These are phyloP conservation scores for Perca fluviatilis DNA, from an alignment of 2,113 vertebrate genomes.

Conservation along the genomic window DNA sequence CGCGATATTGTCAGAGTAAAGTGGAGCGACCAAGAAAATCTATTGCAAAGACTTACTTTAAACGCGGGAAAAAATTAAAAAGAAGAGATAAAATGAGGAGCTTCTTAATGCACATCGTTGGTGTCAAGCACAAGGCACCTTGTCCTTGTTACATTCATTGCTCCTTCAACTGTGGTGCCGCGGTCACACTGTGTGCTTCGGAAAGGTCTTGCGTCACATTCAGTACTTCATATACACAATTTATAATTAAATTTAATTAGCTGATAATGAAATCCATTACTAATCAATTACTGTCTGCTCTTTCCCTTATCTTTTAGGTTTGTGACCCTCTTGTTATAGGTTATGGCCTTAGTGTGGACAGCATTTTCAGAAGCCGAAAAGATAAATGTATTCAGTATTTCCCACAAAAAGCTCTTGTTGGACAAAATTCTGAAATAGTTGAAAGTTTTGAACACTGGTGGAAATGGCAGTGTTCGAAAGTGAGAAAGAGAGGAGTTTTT, in stretches of 20 bases:
- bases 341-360: neutral
- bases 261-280: neutral
- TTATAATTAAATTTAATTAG: too few relatives aligned
- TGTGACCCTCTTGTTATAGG: neutral
- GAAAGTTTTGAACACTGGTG: neutral
- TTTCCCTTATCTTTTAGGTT: neutral
- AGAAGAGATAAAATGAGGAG: neutral
- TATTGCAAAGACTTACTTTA: neutral
- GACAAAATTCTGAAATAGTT: too few relatives aligned
- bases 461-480: neutral
- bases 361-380: neutral
- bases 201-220: slow-evolving; percentile 15
- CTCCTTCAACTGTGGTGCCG: neutral
- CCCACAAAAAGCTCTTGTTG: neutral
- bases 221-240: neutral
- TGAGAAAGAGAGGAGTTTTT: neutral
- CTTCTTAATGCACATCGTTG: neutral
- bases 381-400: neutral
- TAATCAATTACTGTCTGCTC: neutral
- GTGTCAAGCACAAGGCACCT: too few relatives aligned
- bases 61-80: neutral
- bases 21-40: neutral
- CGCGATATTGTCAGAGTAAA: neutral
- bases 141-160: neutral
- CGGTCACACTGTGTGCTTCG: neutral